Base-by-base conservation (phyloP, 2,888 invertebrate species). In the Andrena hattorfiana region DNA sequence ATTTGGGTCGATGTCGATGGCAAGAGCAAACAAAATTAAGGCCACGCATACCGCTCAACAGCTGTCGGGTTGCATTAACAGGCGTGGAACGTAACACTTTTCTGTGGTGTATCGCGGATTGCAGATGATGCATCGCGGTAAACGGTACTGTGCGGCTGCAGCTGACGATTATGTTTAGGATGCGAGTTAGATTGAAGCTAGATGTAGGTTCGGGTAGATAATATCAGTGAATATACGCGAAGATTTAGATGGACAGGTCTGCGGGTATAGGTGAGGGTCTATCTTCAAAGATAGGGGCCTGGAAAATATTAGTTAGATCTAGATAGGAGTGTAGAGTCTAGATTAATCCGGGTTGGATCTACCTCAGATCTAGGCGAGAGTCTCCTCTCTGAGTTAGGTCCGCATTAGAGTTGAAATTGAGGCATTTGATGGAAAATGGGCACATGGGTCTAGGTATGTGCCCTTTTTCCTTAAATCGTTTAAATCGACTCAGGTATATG, bases 1-100 rank as follows among this genome's bases (percentile, higher is more conserved):
- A 83, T 87, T 87, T 81, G 81, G 81, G 85, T 84, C 87, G 73
- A 51, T 42, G 69, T 60, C 64, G 66, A 74, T 76, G 72, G 69
- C 67, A 78, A 76, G 62, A 82, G 77, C 56, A 64, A 71, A 77
- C 70, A 81, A 82, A 76, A 77, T 68, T 72, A 70, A 74, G 66
- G 56, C 32, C 62, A 56, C 35, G 68, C 56, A 62, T 51, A 56
- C 32, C 42, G 42, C 23, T n/a, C 49, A 64, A 30, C 81, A 81
- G 69, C 82, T 82, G 82, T 81, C 56, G 75, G 54, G 59, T 56
- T 56, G 20, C 35, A 64, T 26, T 26, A 32, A 54, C 51, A 23
- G 10, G 42, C 23, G 56, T 28, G 49, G 69, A 72, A 72, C 30
- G 68, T 80, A 78, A 80, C 54, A 72, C 72, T 80, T 81, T 74